phyloP scores from a whole-genome alignment of 2,113 vertebrate genomes.

The Ceyx melanurus region DNA sequence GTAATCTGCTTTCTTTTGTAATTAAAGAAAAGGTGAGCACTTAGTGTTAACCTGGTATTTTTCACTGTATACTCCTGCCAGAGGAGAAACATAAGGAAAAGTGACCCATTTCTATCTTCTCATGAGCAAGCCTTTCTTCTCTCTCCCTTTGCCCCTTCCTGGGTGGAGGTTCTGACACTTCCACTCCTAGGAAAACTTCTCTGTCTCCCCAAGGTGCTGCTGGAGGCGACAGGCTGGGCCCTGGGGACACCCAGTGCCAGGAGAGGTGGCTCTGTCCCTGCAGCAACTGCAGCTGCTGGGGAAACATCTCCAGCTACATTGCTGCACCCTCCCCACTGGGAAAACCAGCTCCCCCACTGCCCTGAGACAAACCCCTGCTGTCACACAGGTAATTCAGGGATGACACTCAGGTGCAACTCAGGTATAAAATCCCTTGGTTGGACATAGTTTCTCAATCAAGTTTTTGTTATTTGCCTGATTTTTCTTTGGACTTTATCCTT shows the following conservation, averaged over 20 bases:
- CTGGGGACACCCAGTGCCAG: not conserved
- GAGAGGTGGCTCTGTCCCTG: not conserved
- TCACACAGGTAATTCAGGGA: not conserved
- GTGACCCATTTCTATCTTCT: not conserved
- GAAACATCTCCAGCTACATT: not conserved
- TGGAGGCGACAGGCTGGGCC: not conserved
- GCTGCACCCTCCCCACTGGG: accelerated
- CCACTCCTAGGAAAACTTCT: not conserved
- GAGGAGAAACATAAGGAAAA: not conserved
- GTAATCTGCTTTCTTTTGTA: not conserved
- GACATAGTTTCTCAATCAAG: not conserved
- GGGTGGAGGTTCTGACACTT: not conserved
- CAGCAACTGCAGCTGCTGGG: not conserved
- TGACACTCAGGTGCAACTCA: not conserved
- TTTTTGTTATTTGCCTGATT: not conserved
- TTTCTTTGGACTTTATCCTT: not conserved
- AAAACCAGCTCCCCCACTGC: not conserved
- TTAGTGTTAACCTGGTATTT: not conserved
- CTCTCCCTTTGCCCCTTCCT: not conserved
- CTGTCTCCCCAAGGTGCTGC: not conserved
- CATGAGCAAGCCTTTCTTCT: not conserved
- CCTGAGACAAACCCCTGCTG: not conserved
- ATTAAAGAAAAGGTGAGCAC: not conserved
- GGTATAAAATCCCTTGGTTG: not conserved
- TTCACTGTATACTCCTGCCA: not conserved